Evolutionary conservation across 2,113 vertebrate species (phyloP), one percentile per base, ranked within the genome.

Genomic region (Centropus bengalensis): DNA sequence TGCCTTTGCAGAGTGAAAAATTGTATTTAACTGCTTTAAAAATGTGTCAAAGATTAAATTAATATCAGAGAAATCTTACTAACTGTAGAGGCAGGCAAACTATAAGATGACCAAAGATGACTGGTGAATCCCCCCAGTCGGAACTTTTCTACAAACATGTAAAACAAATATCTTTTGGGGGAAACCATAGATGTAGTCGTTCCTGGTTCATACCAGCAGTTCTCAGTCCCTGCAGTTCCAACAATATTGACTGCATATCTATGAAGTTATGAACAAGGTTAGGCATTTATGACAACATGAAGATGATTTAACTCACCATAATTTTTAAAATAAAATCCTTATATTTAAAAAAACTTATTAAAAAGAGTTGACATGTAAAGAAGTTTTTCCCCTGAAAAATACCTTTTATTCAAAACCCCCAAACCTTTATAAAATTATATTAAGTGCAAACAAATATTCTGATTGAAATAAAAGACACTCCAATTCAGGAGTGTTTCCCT

Each of bases 401-500:
- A 40, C 2, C 51, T 63, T 68, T 68, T 59, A 56, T 64, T 55
- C 28, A 17, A 79, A 81, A 77, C 22, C 1, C 8, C 22, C 19
- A 83, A 66, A 3, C 14, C 36, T 23, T 54, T 63, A 70, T 63
- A 21, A 91, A 91, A 93, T 51, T 80, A 86, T 81, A 90, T 88
- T 23, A 86, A 77, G 81, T 81, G 8, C 78, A 95, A 95, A 93
- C 55, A 96, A 96, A 95, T 90, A 96, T 86, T 92, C 83, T 83
- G 76, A 93, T 90, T 86, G 52, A 59, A 90, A 94, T 79, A 80
- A 89, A 96, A 85, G 88, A 64, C 9, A 33, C n/a, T 93, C 55
- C 71, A 82, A 58, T 92, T 90, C 92, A 91, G 69, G 52, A 92
- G 47, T 96, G 96, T 96, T 96, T 93, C 96, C 96, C 68, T 96